These are phyloP conservation scores for Volucella inanis DNA, from an alignment of 2,888 invertebrate species.

Conservation along the genomic window DNA sequence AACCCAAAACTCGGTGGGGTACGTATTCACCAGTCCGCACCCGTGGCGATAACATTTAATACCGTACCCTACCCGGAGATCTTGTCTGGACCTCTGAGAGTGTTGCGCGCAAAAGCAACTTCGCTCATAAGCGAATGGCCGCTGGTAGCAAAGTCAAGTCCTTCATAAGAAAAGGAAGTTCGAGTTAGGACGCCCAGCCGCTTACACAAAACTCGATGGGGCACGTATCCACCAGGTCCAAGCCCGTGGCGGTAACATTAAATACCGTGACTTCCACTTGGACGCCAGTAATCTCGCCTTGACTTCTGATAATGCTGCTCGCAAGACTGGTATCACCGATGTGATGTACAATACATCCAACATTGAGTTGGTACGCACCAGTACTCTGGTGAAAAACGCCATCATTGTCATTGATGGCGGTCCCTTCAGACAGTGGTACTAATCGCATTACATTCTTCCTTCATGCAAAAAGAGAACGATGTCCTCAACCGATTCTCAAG, in stretches of 20 bases:
- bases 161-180: too few relatives aligned
- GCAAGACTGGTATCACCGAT: constrained; percentile 99
- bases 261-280: constrained; percentile 97
- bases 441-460: constrained; percentile 97
- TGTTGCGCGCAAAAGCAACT: constrained; percentile 92
- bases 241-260: constrained; percentile 97
- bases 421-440: constrained; percentile 99
- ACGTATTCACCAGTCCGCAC: background rate
- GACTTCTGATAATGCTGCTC: constrained; percentile 98
- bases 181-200: too few relatives aligned
- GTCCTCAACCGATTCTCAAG: constrained; percentile 96
- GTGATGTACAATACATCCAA: constrained; percentile 99
- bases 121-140: too few relatives aligned
- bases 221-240: constrained; percentile 97
- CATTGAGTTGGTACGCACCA: constrained; percentile 99
- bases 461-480: constrained; percentile 95
- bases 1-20: constrained; percentile 93
- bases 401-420: constrained; percentile 98
- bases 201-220: too few relatives aligned
- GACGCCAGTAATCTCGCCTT: constrained; percentile 99
- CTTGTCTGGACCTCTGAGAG: constrained; percentile 62
- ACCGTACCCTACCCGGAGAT: too few relatives aligned
- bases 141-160: too few relatives aligned
- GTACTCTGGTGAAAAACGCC: constrained; percentile 99
- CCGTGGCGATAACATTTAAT: background rate